These are phyloP conservation scores for Brevimyrus niger DNA, from an alignment of 2,113 vertebrate genomes.

Conservation along the genomic window DNA sequence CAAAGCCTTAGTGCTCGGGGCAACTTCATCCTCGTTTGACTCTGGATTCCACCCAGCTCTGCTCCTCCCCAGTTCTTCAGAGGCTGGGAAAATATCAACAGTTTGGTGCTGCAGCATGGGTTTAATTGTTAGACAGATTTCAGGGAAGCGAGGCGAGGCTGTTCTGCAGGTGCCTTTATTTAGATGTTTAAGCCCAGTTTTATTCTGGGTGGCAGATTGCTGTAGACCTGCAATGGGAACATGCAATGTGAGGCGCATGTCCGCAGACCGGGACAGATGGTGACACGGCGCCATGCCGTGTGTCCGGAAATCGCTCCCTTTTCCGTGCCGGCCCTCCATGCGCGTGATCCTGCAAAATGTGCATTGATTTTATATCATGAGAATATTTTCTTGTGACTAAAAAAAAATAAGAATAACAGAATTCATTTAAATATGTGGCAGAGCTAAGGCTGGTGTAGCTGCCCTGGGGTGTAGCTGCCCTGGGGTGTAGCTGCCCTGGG, in stretches of 20 bases:
- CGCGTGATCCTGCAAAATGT: background rate
- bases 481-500: background rate
- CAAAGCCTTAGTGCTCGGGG: background rate
- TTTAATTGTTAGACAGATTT: background rate
- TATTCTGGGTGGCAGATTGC: constrained; percentile 1
- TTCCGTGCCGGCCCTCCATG: background rate
- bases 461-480: background rate
- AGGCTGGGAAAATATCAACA: background rate
- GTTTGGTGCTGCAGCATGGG: background rate
- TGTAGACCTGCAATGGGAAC: background rate
- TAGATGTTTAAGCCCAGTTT: background rate
- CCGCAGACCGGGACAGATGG: background rate
- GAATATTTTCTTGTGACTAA: background rate
- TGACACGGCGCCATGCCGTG: background rate
- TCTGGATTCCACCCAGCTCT: background rate
- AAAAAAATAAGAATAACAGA: background rate
- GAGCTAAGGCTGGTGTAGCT: background rate
- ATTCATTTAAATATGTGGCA: background rate
- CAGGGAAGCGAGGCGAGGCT: background rate
- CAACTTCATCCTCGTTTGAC: background rate
- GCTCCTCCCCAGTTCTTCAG: background rate
- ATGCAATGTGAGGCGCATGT: background rate
- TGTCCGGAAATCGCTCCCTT: background rate
- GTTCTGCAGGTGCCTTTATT: background rate
- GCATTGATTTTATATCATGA: background rate